Percentiles rank a stretch among this genome's conserved stretches.
Evolutionary conservation across 2,888 invertebrate genomes (phyloP).

Genomic region (Lasioglossum morio): DNA sequence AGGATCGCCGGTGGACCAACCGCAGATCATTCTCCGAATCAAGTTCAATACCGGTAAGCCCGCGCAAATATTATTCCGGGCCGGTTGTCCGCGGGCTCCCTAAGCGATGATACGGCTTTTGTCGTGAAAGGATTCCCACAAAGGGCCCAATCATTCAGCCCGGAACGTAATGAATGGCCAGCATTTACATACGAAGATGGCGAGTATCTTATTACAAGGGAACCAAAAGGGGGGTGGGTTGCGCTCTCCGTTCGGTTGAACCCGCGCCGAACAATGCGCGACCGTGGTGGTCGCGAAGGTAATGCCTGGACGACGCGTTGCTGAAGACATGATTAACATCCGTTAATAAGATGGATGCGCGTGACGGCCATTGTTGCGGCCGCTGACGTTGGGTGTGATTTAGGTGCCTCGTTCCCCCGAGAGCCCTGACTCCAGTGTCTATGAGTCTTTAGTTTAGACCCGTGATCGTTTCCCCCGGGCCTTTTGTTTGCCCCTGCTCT

Average conservation of each 20-base stretch:
- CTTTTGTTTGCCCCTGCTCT: conserved; percentile 46
- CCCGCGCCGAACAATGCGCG: conserved; percentile 81
- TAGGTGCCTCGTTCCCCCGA: conserved; percentile 64
- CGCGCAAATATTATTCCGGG: conserved; percentile 66
- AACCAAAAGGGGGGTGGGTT: conserved; percentile 66
- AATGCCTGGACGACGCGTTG: conserved; percentile 82
- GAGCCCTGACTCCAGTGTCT: conserved; percentile 45
- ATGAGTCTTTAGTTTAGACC: conserved; percentile 45
- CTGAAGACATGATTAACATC: conserved; percentile 85
- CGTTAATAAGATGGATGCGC: conserved; percentile 84
- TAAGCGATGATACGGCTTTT: conserved; percentile 76
- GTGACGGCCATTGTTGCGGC: conserved; percentile 82
- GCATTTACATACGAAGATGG: conserved; percentile 85
- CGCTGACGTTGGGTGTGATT: conserved; percentile 78
- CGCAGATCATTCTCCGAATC: conserved; percentile 38
- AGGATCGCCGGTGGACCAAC: conserved; percentile 13
- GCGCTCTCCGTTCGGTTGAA: conserved; percentile 73
- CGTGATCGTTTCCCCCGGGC: conserved; percentile 19
- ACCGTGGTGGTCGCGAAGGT: conserved; percentile 83
- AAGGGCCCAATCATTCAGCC: conserved; percentile 83
- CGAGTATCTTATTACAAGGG: conserved; percentile 84
- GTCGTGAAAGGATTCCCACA: conserved; percentile 82
- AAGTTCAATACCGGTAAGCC: conserved; percentile 50
- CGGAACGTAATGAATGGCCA: conserved; percentile 83
- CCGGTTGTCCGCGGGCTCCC: conserved; percentile 64